Conservation (phyloP, 2,888 invertebrate species). For the Allygus modestus region DNA sequence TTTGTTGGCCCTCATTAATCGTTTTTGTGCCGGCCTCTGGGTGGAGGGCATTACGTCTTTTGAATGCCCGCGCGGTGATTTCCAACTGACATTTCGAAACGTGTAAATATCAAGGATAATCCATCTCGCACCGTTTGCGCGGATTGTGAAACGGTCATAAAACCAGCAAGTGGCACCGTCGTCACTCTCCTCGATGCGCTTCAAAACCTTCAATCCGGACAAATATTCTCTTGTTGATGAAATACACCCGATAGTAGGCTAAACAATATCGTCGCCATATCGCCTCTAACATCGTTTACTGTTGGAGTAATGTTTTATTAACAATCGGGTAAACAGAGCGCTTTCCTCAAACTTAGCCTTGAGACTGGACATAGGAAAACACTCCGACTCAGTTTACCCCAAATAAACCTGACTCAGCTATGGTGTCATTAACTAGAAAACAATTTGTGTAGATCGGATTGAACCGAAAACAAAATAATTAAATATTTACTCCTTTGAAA, state of each 20-base stretch:
- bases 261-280: neutral
- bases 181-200: neutral
- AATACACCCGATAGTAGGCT: neutral
- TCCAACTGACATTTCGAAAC: constrained; percentile 55
- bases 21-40: constrained; percentile 48
- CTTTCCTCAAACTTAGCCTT: constrained; percentile 31
- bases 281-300: neutral
- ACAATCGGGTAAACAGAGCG: neutral
- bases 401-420: neutral
- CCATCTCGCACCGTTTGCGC: constrained; percentile 34
- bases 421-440: neutral
- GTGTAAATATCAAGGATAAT: constrained; percentile 56
- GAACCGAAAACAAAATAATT: neutral
- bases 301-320: neutral
- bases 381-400: neutral
- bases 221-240: neutral
- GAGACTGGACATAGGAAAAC: constrained; percentile 13
- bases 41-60: constrained; percentile 55
- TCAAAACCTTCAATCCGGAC: neutral
- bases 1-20: constrained; percentile 56
- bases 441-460: neutral
- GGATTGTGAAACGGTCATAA: constrained; percentile 1
- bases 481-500: neutral
- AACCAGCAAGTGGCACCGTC: neutral
- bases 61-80: constrained; percentile 50